These are phyloP conservation scores for Rousettus leschenaultii DNA, from an alignment of 2,113 vertebrate species.

Conservation along the genomic window DNA sequence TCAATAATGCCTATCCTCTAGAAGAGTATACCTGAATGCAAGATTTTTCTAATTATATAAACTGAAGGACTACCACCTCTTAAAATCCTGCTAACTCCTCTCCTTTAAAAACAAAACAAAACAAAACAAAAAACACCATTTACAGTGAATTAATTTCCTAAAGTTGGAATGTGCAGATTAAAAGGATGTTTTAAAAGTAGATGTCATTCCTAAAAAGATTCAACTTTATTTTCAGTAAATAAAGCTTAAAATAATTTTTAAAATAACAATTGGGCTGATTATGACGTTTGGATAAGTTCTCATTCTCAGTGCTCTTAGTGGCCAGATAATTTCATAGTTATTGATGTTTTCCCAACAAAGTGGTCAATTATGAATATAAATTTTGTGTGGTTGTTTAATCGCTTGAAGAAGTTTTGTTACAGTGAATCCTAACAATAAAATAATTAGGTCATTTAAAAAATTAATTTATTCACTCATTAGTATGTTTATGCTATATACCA, in stretches of 20 bases:
- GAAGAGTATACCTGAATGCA: neutral
- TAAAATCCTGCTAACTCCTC: neutral
- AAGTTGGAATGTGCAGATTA: neutral
- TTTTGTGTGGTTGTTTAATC: neutral
- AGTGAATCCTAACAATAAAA: neutral
- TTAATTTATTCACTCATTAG: neutral
- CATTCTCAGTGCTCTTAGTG: neutral
- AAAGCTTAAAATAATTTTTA: conserved; percentile 20
- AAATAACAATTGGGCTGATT: neutral
- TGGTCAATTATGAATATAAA: neutral
- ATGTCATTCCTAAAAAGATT: neutral
- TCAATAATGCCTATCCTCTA: neutral
- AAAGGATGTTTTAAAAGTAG: neutral
- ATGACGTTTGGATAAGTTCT: neutral
- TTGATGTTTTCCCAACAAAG: neutral
- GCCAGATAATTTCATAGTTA: neutral
- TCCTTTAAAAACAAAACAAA: neutral
- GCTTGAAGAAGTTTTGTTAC: neutral
- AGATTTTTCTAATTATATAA: neutral
- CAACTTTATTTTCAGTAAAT: neutral
- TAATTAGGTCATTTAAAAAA: neutral
- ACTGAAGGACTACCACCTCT: neutral
- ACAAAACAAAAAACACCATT: neutral
- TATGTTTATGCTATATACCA: neutral
- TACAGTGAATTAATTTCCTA: neutral